Evolutionary conservation across 2,888 invertebrate genomes (phyloP), one percentile per base, ranked within the genome.

Genomic region (Carabus problematicus): DNA sequence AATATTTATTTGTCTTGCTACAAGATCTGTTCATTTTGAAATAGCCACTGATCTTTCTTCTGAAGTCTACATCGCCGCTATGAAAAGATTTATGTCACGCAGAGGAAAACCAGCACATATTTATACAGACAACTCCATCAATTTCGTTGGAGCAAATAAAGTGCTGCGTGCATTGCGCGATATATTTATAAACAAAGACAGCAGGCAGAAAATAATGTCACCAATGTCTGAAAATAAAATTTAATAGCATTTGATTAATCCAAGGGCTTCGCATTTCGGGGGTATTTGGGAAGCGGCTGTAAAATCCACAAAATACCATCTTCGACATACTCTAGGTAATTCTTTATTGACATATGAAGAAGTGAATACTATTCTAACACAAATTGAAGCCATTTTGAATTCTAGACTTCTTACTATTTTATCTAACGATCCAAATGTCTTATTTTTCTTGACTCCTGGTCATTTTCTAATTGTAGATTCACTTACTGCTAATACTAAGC

Each of bases 21-120:
- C 76, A 11, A 73, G 75, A 58, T 77, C 77, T 4, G 72, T 78
- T 1, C 77, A 79, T 54, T 29, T 77, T 14, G 77, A 78, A 54
- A 43, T 71, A 0, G 72, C 72, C 0, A 67, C 69, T 0, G 66
- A 70, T 8, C 52, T 73, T 0, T 71, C 72, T 3, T 71, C 72
- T 3, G 72, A 73, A 55, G 55, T 71, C 1, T 73, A 73, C 39
- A 8, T 73, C 12, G 68, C 71, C 14, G 63, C 69, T 8, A 19
- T 72, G 2, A 59, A 70, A 8, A 69, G 72, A 40, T 74, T 72
- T 55, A 61, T 64, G 4, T 63, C 72, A 3, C 40, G 73, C 16
- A 66, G 73, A 61, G 72, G 71, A 29, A 67, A 70, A 11, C 62
- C 68, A 12, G 49, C 66, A 1, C 29, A 54, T 6, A 11, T 71